phyloP scores from a whole-genome alignment of 1,140 invertebrate species.

The Tribolium castaneum region DNA sequence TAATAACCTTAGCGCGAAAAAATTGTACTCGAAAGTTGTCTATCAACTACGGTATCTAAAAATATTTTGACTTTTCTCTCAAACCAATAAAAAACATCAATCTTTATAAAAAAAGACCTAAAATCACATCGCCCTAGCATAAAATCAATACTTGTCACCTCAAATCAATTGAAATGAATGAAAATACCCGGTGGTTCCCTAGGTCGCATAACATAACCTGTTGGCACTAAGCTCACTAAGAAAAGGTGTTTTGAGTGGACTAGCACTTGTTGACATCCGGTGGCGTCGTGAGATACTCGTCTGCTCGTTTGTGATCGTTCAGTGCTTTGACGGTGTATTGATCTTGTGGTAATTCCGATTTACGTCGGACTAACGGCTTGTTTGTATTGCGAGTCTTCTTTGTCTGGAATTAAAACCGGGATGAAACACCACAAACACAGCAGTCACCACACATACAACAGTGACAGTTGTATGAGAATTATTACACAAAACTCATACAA shows the following conservation, averaged over 20 bases:
- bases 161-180: neutral
- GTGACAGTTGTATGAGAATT: neutral
- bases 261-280: constrained; percentile 88
- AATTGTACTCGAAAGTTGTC: constrained; percentile 6
- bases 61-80: constrained; percentile 33
- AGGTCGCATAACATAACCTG: constrained; percentile 28
- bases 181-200: neutral
- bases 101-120: neutral
- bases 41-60: constrained; percentile 22
- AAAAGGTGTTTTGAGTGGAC: constrained; percentile 60
- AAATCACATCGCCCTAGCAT: neutral
- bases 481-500: neutral
- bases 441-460: neutral
- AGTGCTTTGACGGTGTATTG: constrained; percentile 89
- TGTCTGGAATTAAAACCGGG: constrained; percentile 50
- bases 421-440: neutral
- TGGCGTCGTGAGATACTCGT: constrained; percentile 86
- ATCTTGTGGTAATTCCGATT: constrained; percentile 95
- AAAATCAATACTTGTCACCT: constrained; percentile 1
- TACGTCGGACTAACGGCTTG: constrained; percentile 90
- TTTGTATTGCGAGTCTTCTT: constrained; percentile 74
- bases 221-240: constrained; percentile 60
- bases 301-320: constrained; percentile 90
- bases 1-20: constrained; percentile 19
- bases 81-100: constrained; percentile 4